Percentiles rank a stretch among this genome's conserved stretches.
Conservation (phyloP, 1,140 invertebrate genomes). For the Drosophila pandora region DNA sequence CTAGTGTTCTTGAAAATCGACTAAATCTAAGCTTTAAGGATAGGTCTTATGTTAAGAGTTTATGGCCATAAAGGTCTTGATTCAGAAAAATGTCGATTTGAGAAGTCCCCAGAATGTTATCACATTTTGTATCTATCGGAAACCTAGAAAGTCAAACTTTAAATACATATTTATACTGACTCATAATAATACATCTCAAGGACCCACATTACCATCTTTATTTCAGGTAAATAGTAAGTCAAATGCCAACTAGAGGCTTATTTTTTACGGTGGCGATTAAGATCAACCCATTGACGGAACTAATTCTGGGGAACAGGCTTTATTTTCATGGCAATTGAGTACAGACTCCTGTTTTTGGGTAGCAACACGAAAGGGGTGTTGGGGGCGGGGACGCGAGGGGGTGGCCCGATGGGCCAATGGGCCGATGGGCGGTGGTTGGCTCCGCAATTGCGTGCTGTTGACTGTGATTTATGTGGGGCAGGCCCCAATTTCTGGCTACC, state of each 20-base stretch:
- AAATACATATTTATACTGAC: no score
- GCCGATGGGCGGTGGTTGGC: conserved; percentile 14
- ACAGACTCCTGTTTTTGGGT: conserved; percentile 37
- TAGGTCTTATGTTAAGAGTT: no score
- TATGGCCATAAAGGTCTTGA: no score
- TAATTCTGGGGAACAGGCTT: conserved; percentile 15
- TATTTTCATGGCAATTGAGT: conserved; percentile 32
- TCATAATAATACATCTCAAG: no score
- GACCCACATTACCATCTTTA: no score
- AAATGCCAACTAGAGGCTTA: not conserved
- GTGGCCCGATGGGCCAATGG: conserved; percentile 11
- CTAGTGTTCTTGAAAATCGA: no score
- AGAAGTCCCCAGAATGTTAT: no score
- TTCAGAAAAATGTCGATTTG: no score
- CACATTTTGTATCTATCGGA: no score
- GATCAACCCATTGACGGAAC: conserved; percentile 19
- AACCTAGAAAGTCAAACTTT: no score
- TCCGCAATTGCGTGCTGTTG: conserved; percentile 40
- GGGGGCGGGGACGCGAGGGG: not conserved
- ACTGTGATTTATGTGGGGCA: conserved; percentile 71
- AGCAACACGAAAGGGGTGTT: conserved; percentile 69
- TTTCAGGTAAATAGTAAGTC: not conserved
- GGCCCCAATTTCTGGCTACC: conserved; percentile 33
- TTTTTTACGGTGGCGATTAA: not conserved
- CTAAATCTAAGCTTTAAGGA: no score